These are phyloP conservation scores for Chaunax sp. DNA, from an alignment of 2,797 vertebrate species.

Conservation along the genomic window DNA sequence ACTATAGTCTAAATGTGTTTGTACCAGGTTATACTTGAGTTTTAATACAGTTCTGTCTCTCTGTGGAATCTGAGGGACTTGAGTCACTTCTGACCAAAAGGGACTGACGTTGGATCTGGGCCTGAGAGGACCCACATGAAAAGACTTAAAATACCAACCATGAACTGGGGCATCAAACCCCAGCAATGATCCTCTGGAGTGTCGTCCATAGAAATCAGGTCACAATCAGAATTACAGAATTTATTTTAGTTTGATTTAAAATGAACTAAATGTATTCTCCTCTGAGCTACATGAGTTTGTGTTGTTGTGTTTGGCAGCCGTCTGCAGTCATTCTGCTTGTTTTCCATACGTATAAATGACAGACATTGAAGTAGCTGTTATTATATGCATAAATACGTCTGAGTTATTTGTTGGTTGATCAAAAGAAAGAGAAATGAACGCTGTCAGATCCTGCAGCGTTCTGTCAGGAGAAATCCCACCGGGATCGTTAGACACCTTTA, in stretches of 20 bases:
- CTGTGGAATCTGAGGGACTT: background rate
- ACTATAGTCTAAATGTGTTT: background rate
- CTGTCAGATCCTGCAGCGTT: constrained; percentile 25
- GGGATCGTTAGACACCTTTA: constrained; percentile 20
- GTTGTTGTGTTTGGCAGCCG: no score
- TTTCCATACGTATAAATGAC: no score
- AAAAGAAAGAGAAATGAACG: constrained; percentile 39
- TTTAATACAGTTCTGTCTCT: no score
- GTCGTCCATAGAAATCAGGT: background rate
- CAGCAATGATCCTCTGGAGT: background rate
- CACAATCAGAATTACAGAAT: background rate
- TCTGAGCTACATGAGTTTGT: no score
- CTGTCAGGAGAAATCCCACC: background rate
- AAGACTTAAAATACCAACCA: background rate
- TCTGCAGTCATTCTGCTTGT: no score
- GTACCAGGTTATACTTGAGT: no score
- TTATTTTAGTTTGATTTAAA: background rate
- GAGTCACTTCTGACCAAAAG: background rate
- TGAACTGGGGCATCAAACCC: constrained; percentile 4
- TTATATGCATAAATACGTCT: constrained; percentile 20
- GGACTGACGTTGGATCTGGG: no score
- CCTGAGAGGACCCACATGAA: background rate
- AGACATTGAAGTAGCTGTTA: constrained; percentile 12
- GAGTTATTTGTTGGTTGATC: constrained; percentile 33
- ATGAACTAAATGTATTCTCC: background rate